Conservation (phyloP, 2,888 invertebrate genomes). For the Dicycla oo region DNA sequence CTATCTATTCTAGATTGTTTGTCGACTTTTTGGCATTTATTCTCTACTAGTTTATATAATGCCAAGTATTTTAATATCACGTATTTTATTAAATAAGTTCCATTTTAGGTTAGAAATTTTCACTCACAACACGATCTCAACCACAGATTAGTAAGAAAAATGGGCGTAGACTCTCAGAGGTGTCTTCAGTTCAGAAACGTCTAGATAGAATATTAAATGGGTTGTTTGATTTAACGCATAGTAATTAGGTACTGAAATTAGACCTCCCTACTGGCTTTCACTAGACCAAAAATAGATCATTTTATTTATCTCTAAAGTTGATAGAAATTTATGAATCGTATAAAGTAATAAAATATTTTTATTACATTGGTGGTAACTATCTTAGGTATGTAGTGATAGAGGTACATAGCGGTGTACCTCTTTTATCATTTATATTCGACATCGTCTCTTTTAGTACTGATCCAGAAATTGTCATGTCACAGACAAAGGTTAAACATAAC, state of each 20-base stretch:
- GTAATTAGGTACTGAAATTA: background rate
- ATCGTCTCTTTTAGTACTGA: background rate
- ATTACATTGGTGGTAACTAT: background rate
- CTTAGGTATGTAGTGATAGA: background rate
- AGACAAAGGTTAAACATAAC: conserved; percentile 23
- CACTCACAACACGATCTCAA: conserved; percentile 25
- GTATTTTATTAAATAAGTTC: conserved; percentile 36
- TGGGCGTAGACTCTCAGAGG: background rate
- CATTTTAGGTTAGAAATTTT: conserved; percentile 43
- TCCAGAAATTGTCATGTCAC: background rate
- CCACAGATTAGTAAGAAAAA: conserved; percentile 55
- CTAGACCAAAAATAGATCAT: background rate
- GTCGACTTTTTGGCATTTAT: background rate
- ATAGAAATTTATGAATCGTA: background rate
- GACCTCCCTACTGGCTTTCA: background rate
- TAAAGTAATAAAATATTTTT: too few species aligned
- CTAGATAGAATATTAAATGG: too few species aligned
- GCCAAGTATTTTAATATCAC: conserved; percentile 38
- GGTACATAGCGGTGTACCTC: background rate
- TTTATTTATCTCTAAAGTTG: background rate
- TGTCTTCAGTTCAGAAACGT: conserved; percentile 37
- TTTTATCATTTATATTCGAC: background rate
- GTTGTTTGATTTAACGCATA: background rate
- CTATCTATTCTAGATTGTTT: conserved; percentile 10
- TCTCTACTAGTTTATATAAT: background rate